Base-by-base conservation (phyloP, 2,888 invertebrate genomes). In the Eulithis prunata region DNA sequence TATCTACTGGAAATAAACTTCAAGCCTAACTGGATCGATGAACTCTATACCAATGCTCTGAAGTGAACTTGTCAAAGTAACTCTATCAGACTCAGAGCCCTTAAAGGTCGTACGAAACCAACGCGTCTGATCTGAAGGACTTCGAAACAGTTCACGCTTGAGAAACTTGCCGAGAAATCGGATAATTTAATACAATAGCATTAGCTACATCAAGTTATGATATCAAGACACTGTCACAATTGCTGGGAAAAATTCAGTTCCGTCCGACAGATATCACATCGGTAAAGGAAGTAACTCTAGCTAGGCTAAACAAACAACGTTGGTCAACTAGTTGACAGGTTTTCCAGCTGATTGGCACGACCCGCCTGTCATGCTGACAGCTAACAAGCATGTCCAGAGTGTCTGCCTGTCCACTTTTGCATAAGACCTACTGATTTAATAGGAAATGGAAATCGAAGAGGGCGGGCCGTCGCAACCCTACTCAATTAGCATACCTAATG, bases 401-500 rank as follows among this genome's bases (percentile, higher is more conserved):
- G 51, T 56, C 59, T 53, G 59, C 58, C 56, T 61, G 59, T 57
- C 41, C 55, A 57, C 46, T 67, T 75, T 74, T 72, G 64, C 73
- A 75, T 78, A 72, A 75, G 71, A 57, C 69, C 69, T 69, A 62
- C 62, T 66, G 72, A 73, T 58, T 74, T 71, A 75, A 77, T 71
- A 66, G 61, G 68, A 51, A 64, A 70, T 66, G 65, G 71, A 67
- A 66, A 64, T 62, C 36, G 51, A 57, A 63, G 14, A 62, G 55
- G 47, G 59, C n/a, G 54, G 21, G 46, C 47, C 54, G 55, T 13
- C 28, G 36, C 32, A 43, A 54, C 38, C 62, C 32, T 11, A 14
- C 43, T 52, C 13, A 53, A 53, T 53, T 54, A 54, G 4, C 54
- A 54, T 54, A 61, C 41, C 41, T 41, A 41, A 41, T 41, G 10